Percentiles rank a stretch among this genome's conserved stretches.
phyloP scores from a whole-genome alignment of 2,797 vertebrate species.

The Acanthurus lineatus region DNA sequence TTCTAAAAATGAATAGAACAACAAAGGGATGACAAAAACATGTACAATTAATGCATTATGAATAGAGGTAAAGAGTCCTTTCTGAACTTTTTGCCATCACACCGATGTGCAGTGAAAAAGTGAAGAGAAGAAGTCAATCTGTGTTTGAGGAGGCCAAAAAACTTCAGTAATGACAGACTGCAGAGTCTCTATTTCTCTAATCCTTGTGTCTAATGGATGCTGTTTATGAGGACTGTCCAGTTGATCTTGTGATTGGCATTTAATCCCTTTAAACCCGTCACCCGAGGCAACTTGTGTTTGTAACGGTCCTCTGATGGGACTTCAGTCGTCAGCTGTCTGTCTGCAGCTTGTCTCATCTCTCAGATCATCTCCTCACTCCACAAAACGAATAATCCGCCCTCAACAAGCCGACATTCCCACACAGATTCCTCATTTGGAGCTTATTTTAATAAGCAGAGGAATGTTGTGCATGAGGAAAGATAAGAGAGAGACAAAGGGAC shows the following conservation, averaged over 20 bases:
- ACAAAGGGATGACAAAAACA: no score
- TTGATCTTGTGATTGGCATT: background rate
- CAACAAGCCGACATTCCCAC: constrained; percentile 31
- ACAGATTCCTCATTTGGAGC: background rate
- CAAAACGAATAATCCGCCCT: background rate
- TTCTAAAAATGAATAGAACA: no score
- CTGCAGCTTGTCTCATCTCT: constrained; percentile 24
- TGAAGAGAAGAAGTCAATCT: no score
- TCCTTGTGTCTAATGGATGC: background rate
- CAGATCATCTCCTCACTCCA: constrained; percentile 38
- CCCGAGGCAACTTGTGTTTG: background rate
- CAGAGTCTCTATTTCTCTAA: no score
- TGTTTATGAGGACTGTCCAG: background rate
- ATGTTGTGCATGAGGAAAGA: constrained; percentile 9
- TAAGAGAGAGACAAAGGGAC: background rate
- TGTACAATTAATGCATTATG: no score
- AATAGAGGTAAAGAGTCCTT: no score
- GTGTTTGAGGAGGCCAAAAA: no score
- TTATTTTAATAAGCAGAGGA: constrained; percentile 48
- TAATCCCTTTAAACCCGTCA: background rate
- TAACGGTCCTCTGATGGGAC: background rate
- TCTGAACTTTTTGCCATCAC: no score
- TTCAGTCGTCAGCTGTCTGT: constrained; percentile 1
- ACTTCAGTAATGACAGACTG: no score
- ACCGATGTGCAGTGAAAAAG: no score